Evolutionary conservation across 2,113 vertebrate species (phyloP), one percentile per base, ranked within the genome.

Genomic region (Hemiprocne comata): DNA sequence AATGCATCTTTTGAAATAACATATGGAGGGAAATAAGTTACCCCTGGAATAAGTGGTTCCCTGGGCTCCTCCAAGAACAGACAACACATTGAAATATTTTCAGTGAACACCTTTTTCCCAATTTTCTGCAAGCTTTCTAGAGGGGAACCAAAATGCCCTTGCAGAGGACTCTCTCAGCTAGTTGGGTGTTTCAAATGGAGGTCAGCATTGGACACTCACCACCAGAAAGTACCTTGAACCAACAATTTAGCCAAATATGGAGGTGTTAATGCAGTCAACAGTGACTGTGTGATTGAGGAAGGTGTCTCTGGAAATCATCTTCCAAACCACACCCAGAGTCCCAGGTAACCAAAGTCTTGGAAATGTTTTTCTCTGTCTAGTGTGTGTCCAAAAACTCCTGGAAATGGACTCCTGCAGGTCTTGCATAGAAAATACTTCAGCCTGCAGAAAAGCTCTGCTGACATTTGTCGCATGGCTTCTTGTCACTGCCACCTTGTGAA

Each of bases 281-380:
- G 76, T 65, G 78, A 48, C 53, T 48, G 64, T 29, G 10, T 26
- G 33, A n/a, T 6, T 31, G n/a, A 61, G 40, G 31, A 91, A 34
- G 42, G n/a, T 72, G 65, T 58, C 70, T 95, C 86, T 94, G 90
- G 88, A 93, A 92, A 89, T 29, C 58, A 79, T 92, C 73, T 87
- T 61, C 76, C 62, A 90, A 82, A 89, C 83, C 86, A 69, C 80
- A 93, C 83, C 85, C 94, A 74, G 67, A 81, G 62, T 36, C 58
- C 81, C 55, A 65, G 73, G 91, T 84, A 94, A 86, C 44, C 28
- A 51, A 42, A 75, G 15, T 31, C 75, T 57, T 71, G 57, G 82
- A 93, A 76, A 48, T 87, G 78, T 40, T 93, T 94, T 74, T n/a
- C 38, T 81, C 70, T 89, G 62, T 26, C 5, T 65, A 70, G 29